Conservation (phyloP, 2,113 vertebrate genomes). For the Sterrhoptilus dennistouni region DNA sequence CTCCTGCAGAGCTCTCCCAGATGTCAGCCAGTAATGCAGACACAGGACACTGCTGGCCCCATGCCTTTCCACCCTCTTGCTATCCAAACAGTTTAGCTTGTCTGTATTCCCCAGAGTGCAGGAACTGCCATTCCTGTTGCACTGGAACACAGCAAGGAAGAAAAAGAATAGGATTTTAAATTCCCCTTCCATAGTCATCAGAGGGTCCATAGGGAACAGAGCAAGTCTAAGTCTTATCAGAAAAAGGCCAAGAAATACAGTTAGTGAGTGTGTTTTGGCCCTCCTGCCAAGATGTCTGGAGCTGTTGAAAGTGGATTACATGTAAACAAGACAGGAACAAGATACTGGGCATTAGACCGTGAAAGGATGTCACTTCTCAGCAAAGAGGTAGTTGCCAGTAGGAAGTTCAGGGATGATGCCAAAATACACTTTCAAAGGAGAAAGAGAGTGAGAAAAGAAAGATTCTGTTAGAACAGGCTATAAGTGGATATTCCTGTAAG, state of each 20-base stretch:
- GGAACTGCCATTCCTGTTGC: background rate
- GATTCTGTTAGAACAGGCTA: background rate
- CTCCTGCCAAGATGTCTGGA: slow-evolving; percentile 32
- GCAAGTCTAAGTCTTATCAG: background rate
- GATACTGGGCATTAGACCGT: background rate
- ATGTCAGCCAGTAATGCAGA: too few relatives aligned
- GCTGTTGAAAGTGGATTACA: background rate
- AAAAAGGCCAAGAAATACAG: background rate
- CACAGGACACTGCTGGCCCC: background rate
- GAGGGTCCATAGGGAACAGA: background rate
- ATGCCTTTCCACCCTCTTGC: background rate
- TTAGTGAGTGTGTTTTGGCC: background rate
- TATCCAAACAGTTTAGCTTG: background rate
- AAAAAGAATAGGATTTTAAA: background rate
- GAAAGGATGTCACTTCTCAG: slow-evolving; percentile 50
- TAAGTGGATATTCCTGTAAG: background rate
- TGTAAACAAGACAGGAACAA: slow-evolving; percentile 53
- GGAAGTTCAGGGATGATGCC: background rate
- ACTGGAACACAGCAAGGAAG: background rate
- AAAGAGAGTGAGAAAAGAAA: background rate
- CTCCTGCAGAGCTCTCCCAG: background rate
- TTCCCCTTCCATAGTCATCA: background rate
- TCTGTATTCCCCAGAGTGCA: background rate
- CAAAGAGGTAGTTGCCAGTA: background rate
- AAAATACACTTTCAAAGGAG: background rate